Evolutionary conservation across 2,888 invertebrate species (phyloP), one percentile per base, ranked within the genome.

Genomic region (Morpho deidamia): DNA sequence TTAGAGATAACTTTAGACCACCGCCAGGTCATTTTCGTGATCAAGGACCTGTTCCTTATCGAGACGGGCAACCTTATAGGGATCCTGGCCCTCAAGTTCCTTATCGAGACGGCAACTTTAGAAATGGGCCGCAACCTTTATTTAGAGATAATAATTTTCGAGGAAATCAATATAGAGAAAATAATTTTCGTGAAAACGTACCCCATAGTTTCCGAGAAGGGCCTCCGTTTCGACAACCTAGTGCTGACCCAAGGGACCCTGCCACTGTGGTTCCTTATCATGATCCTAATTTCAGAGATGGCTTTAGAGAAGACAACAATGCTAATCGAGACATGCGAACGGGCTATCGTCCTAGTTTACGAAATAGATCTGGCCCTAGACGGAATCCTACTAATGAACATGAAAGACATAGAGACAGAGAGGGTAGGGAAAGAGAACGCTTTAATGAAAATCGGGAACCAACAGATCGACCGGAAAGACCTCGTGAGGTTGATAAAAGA

Each of bases 381-480:
- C 82, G 88, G 14, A 81, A 82, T 69, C 74, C 74, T 39, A 81
- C 78, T 66, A 48, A 66, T n/a, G 86, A 88, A 53, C 74, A 78
- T 57, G 83, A 84, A 23, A 77, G 82, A 59, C 82, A 83, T 47
- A 69, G 90, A 51, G 91, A 92, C 40, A 78, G 81, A 63, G 76
- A 88, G 61, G 80, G 76, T 56, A 72, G 88, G 65, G 82, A 84
- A 60, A 71, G 86, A 50, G 85, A 88, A 63, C 74, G 84, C 56
- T 81, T 76, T 55, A 77, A 77, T 65, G 85, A 87, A 60, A 79
- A 74, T 55, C 83, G 91, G 32, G 83, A 84, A 45, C 69, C 70
- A 37, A 64, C 82, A 46, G 88, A 90, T 48, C 81, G 85, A 70
- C 43, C 60, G 43, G 84, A 90, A 37, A 85, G 90, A 60, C 67